phyloP scores from a whole-genome alignment of 2,797 vertebrate genomes.

The Falco concolor region DNA sequence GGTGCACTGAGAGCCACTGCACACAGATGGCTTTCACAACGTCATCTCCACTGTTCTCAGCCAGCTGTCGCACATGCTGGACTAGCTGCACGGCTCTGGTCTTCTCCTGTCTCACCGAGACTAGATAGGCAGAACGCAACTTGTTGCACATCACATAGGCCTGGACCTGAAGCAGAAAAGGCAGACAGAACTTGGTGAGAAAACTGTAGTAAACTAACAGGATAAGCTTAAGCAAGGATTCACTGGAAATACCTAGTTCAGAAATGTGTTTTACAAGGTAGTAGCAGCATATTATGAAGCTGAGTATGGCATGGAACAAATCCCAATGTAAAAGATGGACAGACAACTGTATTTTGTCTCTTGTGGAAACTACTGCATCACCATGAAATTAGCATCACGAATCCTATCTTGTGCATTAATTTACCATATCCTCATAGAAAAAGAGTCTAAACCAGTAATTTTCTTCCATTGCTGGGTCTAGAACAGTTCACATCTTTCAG shows the following conservation, averaged over 20 bases:
- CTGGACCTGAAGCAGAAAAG: constrained; percentile 79
- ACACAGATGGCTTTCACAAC: constrained; percentile 90
- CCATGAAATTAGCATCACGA: not conserved
- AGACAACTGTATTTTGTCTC: not conserved
- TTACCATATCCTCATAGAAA: not conserved
- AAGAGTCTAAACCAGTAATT: not conserved
- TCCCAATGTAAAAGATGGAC: not conserved
- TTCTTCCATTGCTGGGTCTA: not conserved
- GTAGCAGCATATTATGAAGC: not conserved
- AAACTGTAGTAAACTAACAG: not conserved
- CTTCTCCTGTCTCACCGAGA: constrained; percentile 88
- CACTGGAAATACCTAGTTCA: not conserved
- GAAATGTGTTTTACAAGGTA: rapidly evolving
- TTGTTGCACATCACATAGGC: constrained; percentile 90
- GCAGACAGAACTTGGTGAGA: not conserved
- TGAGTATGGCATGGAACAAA: not conserved
- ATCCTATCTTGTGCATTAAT: not conserved
- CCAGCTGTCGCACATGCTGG: constrained; percentile 85
- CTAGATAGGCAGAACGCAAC: constrained; percentile 89
- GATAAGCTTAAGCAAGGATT: not conserved
- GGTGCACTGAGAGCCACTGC: constrained; percentile 91
- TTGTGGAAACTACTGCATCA: not conserved
- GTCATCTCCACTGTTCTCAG: constrained; percentile 80
- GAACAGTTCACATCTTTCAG: not conserved
- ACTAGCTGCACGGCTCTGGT: constrained; percentile 80